Conservation (phyloP, 2,888 invertebrate genomes). For the Leucoma salicis region DNA sequence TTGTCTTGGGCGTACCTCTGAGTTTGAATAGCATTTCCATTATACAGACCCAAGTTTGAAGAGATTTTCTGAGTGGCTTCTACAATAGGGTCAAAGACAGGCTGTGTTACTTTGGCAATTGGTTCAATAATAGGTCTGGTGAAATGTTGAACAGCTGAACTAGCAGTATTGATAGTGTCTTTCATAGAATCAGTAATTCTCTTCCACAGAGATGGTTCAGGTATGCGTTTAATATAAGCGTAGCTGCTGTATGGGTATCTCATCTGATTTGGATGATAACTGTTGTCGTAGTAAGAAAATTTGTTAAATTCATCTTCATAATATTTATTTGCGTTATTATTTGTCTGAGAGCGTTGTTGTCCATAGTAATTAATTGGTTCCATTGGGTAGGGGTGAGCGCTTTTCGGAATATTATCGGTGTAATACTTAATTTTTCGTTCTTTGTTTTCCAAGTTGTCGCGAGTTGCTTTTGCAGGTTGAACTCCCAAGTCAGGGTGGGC, state of each 20-base stretch:
- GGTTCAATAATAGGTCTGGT: constrained; percentile 83
- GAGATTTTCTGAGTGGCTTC: constrained; percentile 91
- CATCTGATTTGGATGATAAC: constrained; percentile 51
- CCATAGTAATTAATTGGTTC: constrained; percentile 71
- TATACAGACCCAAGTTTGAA: constrained; percentile 86
- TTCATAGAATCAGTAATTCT: constrained; percentile 87
- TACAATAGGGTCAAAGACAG: constrained; percentile 87
- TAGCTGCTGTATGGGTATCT: constrained; percentile 84
- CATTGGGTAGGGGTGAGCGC: constrained; percentile 82
- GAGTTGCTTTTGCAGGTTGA: constrained; percentile 85
- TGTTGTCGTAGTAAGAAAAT: constrained; percentile 80
- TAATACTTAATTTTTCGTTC: constrained; percentile 76
- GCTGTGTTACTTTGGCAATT: constrained; percentile 82
- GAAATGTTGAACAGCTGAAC: constrained; percentile 86
- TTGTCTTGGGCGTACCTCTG: constrained; percentile 83
- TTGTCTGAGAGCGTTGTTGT: constrained; percentile 70
- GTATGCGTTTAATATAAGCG: constrained; percentile 81
- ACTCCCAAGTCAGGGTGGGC: constrained; percentile 91
- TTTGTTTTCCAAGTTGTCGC: constrained; percentile 61
- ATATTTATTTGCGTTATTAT: constrained; percentile 66
- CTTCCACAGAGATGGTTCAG: constrained; percentile 87
- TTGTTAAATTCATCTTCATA: constrained; percentile 78
- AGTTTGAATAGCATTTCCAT: constrained; percentile 64
- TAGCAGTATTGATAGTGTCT: constrained; percentile 86
- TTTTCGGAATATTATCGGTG: constrained; percentile 75